phyloP scores from a whole-genome alignment of 2,113 vertebrate genomes.

The Colius striatus region DNA sequence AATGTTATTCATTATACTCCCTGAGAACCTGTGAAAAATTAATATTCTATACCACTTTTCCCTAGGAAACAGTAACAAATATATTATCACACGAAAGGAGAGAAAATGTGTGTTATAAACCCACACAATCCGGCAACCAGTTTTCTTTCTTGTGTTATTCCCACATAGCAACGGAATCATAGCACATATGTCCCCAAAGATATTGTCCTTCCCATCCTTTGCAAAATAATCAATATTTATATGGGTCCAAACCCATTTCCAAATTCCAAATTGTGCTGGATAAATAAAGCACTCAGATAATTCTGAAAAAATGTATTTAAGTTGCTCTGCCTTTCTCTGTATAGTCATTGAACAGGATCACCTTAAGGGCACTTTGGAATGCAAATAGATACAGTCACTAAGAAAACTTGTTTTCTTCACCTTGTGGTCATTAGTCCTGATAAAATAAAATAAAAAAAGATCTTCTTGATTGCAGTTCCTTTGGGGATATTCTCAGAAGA shows the following conservation, averaged over 20 bases:
- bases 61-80: constrained; percentile 13
- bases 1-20: constrained; percentile 34
- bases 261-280: neutral
- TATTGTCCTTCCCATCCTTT: neutral
- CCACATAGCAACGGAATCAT: neutral
- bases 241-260: neutral
- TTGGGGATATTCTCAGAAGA: neutral
- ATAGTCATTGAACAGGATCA: neutral
- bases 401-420: neutral
- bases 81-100: neutral
- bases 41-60: constrained; percentile 23
- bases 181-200: neutral
- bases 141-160: neutral
- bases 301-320: neutral
- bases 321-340: neutral
- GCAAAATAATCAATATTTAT: neutral
- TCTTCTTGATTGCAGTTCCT: neutral
- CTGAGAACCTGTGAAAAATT: constrained; percentile 40
- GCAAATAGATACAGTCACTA: neutral
- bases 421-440: neutral
- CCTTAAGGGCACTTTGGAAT: neutral
- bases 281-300: neutral
- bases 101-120: neutral
- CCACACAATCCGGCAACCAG: neutral
- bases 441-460: neutral